Conservation (phyloP, 2,113 vertebrate species). For the Semicossyphus pulcher region DNA sequence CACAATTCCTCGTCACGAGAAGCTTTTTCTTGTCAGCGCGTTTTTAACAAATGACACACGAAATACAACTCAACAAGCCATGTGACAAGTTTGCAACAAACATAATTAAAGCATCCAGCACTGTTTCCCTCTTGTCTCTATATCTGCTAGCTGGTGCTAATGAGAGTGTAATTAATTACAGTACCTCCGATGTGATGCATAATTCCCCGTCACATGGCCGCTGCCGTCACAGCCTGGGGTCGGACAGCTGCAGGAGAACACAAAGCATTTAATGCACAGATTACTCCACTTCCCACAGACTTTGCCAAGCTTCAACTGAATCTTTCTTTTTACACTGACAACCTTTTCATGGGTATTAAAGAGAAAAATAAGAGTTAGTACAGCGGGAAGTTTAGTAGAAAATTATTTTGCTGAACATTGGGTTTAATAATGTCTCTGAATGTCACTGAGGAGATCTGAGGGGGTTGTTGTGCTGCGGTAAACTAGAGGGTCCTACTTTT, state of each 20-base stretch:
- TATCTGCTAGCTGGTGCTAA: slow-evolving; percentile 60
- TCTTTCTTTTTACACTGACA: slow-evolving; percentile 46
- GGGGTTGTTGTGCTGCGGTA: slow-evolving; percentile 50
- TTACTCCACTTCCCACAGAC: slow-evolving; percentile 60
- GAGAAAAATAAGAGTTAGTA: slow-evolving; percentile 76
- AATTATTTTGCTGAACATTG: slow-evolving; percentile 45
- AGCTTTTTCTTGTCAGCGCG: slow-evolving; percentile 35
- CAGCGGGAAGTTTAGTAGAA: slow-evolving; percentile 83
- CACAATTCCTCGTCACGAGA: slow-evolving; percentile 39
- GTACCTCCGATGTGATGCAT: slow-evolving; percentile 88
- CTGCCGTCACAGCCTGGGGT: slow-evolving; percentile 89
- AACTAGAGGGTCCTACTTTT: slow-evolving; percentile 70
- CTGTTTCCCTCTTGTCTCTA: slow-evolving; percentile 44
- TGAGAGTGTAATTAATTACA: slow-evolving; percentile 72
- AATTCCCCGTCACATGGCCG: slow-evolving; percentile 88
- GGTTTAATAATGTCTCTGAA: slow-evolving; percentile 37
- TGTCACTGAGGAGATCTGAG: slow-evolving; percentile 29
- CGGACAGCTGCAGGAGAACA: slow-evolving; percentile 84
- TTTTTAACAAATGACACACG: slow-evolving; percentile 20
- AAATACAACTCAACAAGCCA: background rate
- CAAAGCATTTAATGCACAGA: slow-evolving; percentile 69
- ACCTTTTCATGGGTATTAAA: slow-evolving; percentile 56
- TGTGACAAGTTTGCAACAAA: slow-evolving; percentile 6
- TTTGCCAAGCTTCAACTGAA: slow-evolving; percentile 52
- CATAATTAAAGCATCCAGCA: slow-evolving; percentile 60